These are phyloP conservation scores for Sciaenops ocellatus DNA, from an alignment of 2,797 vertebrate species.

Conservation along the genomic window DNA sequence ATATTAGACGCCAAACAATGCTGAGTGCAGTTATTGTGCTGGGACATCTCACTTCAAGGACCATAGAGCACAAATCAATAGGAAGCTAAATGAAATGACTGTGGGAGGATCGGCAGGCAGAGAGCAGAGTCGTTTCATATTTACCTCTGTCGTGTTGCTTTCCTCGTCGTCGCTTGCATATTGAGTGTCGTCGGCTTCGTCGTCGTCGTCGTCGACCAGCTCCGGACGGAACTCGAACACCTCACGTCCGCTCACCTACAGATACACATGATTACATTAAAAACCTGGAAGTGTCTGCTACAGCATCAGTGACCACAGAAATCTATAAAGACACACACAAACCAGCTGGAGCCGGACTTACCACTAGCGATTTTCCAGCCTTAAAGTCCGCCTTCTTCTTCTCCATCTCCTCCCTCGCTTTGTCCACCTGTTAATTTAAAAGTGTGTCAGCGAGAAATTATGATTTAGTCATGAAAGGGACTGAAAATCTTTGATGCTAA, in stretches of 20 bases:
- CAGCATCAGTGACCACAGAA: no score
- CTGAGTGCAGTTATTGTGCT: slow-evolving; percentile 16
- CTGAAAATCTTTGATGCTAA: background rate
- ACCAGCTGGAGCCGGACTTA: slow-evolving; percentile 73
- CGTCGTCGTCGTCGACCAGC: slow-evolving; percentile 94
- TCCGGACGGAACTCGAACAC: slow-evolving; percentile 98
- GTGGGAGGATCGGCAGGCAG: background rate
- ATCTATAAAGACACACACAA: background rate
- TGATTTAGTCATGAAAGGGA: accelerated
- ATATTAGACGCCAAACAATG: background rate
- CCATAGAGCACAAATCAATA: slow-evolving; percentile 18
- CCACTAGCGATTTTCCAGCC: slow-evolving; percentile 94
- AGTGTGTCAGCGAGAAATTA: background rate
- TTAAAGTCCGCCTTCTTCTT: slow-evolving; percentile 98
- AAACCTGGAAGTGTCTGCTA: no score
- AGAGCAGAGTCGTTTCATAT: background rate
- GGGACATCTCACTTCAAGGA: background rate
- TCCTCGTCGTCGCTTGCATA: slow-evolving; percentile 78
- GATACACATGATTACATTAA: background rate
- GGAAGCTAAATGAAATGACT: background rate
- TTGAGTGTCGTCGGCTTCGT: slow-evolving; percentile 92
- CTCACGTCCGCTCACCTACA: slow-evolving; percentile 95
- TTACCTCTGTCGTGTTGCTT: slow-evolving; percentile 74
- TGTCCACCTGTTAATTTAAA: slow-evolving; percentile 83
- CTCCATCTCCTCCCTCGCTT: slow-evolving; percentile 94